Base-by-base conservation (phyloP, 2,113 vertebrate species). In the Corydoras maculifer region DNA sequence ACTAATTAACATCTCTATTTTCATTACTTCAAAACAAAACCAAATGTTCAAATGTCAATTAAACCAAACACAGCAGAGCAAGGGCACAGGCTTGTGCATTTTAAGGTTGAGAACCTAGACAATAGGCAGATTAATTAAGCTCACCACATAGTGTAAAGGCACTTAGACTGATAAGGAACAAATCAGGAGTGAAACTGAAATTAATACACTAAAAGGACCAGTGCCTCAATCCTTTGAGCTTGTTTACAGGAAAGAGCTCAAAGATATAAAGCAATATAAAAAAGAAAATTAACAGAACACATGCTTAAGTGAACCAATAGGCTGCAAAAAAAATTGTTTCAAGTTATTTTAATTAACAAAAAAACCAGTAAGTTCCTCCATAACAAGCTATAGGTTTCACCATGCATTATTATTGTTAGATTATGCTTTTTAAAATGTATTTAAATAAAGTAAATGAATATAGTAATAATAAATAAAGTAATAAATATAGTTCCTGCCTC, bases 141-240 rank as follows among this genome's bases (percentile, higher is more conserved):
- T 53, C 7, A 14, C 43, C 2, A 4, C 54, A 57, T 7, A 15
- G 3, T 57, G 6, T n/a, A 14, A 57, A 57, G 29, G 9, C 29
- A 15, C 58, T 31, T 10, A 30, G 31, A 29, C 68, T 53, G 51
- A 61, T 69, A 69, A 62, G 25, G 15, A 71, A 3, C 10, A 43
- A 31, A 50, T n/a, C 18, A 51, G 18, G 50, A 54, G n/a, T 13
- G 11, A 14, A 25, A 32, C 18, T 32, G 18, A 31, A 65, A 65
- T n/a, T n/a, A 51, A 9, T 53, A 3, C 13, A 14, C 54, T 57
- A 5, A n/a, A 57, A 57, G 54, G 14, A 57, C 14, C 54, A n/a
- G 14, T n/a, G 54, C 54, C n/a, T 14, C 54, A 3, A n/a, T 15
- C 54, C 54, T 57, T 53, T 53, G 13, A 12, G 51, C 3, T 53